Evolutionary conservation across 1,140 invertebrate species (phyloP).

Genomic region (Charaxes varanes): DNA sequence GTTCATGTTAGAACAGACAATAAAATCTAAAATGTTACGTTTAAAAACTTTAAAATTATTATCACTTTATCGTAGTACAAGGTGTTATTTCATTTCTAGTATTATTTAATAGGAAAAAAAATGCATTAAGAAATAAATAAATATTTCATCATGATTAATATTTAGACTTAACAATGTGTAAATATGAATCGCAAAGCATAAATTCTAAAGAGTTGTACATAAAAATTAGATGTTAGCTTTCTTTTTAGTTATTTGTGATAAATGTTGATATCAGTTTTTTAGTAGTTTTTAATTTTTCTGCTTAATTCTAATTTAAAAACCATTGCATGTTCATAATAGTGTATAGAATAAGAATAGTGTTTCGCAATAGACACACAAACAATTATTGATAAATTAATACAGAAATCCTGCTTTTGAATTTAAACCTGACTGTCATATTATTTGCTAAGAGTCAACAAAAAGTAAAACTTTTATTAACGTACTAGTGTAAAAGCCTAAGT

Average conservation of each 20-base stretch:
- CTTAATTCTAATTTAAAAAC: neutral
- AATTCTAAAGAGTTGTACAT: conserved; percentile 65
- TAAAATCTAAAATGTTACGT: conserved; percentile 30
- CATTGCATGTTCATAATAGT: too few relatives aligned
- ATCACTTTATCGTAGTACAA: conserved; percentile 1
- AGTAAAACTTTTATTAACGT: too few relatives aligned
- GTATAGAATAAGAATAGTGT: too few relatives aligned
- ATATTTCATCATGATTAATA: neutral
- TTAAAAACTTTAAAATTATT: conserved; percentile 19
- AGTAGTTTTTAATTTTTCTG: neutral
- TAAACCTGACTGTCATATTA: too few relatives aligned
- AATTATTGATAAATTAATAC: too few relatives aligned
- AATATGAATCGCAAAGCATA: conserved; percentile 48
- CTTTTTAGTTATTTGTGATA: conserved; percentile 48
- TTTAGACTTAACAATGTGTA: neutral
- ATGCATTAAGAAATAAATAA: neutral
- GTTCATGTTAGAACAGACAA: conserved; percentile 46
- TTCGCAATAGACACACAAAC: too few relatives aligned
- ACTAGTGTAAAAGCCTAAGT: too few relatives aligned
- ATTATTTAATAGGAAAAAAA: too few relatives aligned
- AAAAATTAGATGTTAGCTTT: conserved; percentile 20
- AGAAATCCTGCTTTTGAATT: too few relatives aligned
- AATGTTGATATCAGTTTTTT: too few relatives aligned
- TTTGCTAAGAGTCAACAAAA: too few relatives aligned
- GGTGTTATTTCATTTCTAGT: conserved; percentile 3